A percentile compares a stretch with the other conserved stretches of the same genome.
phyloP scores from a whole-genome alignment of 2,888 invertebrate genomes.

The Catocala sponsa region DNA sequence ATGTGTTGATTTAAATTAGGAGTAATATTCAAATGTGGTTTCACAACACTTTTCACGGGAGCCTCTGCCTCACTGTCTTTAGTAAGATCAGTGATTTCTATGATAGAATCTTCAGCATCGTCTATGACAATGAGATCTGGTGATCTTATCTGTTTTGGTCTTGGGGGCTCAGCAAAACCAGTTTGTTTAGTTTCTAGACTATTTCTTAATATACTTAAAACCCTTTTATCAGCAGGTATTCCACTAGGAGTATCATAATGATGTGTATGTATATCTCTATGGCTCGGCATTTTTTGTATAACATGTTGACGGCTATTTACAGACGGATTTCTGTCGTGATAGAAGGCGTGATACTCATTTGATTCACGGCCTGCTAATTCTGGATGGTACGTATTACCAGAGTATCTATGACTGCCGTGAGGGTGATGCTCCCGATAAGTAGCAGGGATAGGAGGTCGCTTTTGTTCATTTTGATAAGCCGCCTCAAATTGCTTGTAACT shows the following conservation, averaged over 20 bases:
- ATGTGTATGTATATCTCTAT: constrained; percentile 73
- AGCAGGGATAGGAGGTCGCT: constrained; percentile 62
- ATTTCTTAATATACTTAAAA: constrained; percentile 91
- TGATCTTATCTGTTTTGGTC: constrained; percentile 70
- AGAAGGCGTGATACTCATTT: constrained; percentile 73
- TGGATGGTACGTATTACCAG: constrained; percentile 63
- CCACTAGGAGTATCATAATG: constrained; percentile 71
- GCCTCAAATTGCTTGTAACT: constrained; percentile 81
- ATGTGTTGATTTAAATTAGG: constrained; percentile 81
- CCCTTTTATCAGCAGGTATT: constrained; percentile 90
- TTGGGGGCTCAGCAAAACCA: constrained; percentile 85
- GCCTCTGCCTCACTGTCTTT: constrained; percentile 72
- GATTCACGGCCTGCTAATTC: constrained; percentile 68
- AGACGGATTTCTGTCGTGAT: constrained; percentile 71
- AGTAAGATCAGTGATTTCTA: constrained; percentile 82
- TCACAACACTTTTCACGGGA: constrained; percentile 53
- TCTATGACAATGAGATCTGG: constrained; percentile 85
- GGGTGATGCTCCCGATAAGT: constrained; percentile 71
- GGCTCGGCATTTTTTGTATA: constrained; percentile 78
- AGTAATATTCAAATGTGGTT: constrained; percentile 55
- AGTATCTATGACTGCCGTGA: constrained; percentile 69
- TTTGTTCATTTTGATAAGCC: constrained; percentile 79
- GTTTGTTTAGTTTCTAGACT: constrained; percentile 91
- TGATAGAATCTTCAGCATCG: constrained; percentile 81
- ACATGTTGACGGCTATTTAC: constrained; percentile 73